Conservation (phyloP, 2,113 vertebrate genomes). For the Dolichotis patagonum region DNA sequence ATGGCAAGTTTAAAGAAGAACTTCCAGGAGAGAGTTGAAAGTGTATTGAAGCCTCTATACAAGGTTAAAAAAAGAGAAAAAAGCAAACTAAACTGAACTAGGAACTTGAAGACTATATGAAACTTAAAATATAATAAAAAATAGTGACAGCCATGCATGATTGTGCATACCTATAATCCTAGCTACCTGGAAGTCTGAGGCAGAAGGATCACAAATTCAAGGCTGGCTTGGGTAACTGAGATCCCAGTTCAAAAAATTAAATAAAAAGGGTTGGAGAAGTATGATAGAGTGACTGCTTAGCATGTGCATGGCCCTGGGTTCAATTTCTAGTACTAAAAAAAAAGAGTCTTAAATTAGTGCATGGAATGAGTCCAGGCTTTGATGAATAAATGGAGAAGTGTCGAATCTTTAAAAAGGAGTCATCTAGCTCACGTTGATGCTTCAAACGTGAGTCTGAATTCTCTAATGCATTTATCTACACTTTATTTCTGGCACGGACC, state of each 20-base stretch:
- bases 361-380: slow-evolving; percentile 15
- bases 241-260: background rate
- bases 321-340: background rate
- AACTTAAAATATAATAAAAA: slow-evolving; percentile 29
- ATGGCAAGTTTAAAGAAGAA: background rate
- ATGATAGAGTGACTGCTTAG: background rate
- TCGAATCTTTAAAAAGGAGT: slow-evolving; percentile 47
- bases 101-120: slow-evolving; percentile 1
- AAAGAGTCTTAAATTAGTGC: background rate
- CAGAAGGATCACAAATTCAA: background rate
- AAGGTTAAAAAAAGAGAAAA: background rate
- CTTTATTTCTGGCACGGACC: background rate
- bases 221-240: background rate
- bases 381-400: background rate
- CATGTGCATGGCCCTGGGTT: background rate
- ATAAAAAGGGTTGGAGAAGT: background rate
- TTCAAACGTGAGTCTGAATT: background rate
- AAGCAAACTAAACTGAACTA: slow-evolving; percentile 2
- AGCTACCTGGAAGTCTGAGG: background rate
- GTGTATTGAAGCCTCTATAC: background rate
- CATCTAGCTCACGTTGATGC: background rate
- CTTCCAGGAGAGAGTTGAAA: slow-evolving; percentile 18
- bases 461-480: background rate
- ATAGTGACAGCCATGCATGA: background rate
- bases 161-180: background rate